These are phyloP conservation scores for Megaleporinus macrocephalus DNA, from an alignment of 2,113 vertebrate genomes.

Conservation along the genomic window DNA sequence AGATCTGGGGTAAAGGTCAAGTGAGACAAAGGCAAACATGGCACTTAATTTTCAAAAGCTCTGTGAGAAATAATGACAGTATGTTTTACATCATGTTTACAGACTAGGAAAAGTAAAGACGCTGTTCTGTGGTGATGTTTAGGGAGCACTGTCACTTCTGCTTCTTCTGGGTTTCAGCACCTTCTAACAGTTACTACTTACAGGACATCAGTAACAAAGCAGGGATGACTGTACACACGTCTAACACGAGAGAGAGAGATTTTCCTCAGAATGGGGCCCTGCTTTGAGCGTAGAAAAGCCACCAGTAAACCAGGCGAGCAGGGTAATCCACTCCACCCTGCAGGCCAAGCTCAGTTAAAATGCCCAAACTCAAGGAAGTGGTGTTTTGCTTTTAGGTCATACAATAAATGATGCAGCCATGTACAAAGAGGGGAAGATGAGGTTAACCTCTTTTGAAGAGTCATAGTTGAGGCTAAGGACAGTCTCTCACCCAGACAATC, in stretches of 20 bases:
- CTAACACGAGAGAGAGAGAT: too few species aligned
- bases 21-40: too few species aligned
- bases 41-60: too few species aligned
- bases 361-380: background rate
- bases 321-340: background rate
- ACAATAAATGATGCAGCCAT: background rate
- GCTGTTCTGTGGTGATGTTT: too few species aligned
- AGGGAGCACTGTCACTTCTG: background rate
- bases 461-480: too few species aligned
- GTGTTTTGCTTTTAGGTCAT: background rate
- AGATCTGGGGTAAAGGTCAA: background rate
- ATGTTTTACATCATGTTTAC: too few species aligned
- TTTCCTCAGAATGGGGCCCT: background rate
- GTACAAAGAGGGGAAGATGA: too few species aligned
- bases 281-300: background rate
- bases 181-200: background rate
- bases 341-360: background rate
- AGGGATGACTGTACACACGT: background rate
- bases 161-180: background rate
- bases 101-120: too few species aligned
- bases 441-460: too few species aligned
- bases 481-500: too few species aligned
- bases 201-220: background rate
- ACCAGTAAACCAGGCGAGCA: conserved; percentile 5
- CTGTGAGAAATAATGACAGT: too few species aligned